Evolutionary conservation across 2,888 invertebrate genomes (phyloP).

Genomic region (Cylloceria caligata): DNA sequence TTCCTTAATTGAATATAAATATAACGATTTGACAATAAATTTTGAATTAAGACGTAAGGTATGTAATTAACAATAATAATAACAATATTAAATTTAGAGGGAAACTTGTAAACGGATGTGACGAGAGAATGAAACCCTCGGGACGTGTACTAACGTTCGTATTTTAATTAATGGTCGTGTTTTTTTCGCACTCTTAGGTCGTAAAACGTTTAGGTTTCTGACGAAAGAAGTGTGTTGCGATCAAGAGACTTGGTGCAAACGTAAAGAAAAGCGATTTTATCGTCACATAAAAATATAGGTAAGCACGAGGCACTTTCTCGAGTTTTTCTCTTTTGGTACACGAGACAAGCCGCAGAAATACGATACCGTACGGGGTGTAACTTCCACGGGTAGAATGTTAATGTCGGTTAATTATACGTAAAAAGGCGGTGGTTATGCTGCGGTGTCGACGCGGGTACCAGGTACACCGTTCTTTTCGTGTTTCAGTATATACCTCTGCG

Average conservation of each 20-base stretch:
- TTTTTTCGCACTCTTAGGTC: slow-evolving; percentile 35
- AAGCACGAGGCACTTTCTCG: slow-evolving; percentile 2
- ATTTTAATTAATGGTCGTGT: slow-evolving; percentile 56
- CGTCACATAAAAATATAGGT: slow-evolving; percentile 63
- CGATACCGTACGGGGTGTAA: slow-evolving; percentile 71
- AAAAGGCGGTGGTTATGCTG: slow-evolving; percentile 63
- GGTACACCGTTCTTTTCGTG: slow-evolving; percentile 6
- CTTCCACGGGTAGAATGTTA: slow-evolving; percentile 75
- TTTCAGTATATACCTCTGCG: slow-evolving; percentile 8
- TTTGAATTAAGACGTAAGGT: background rate
- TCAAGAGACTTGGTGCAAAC: slow-evolving; percentile 45
- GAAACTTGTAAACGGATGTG: background rate
- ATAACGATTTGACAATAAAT: background rate
- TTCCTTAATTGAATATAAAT: background rate
- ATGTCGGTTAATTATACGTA: slow-evolving; percentile 80
- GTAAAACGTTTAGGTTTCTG: slow-evolving; percentile 52
- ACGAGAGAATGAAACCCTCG: background rate
- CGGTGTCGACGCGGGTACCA: slow-evolving; percentile 11
- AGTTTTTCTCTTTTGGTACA: slow-evolving; percentile 37
- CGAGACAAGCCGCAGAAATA: slow-evolving; percentile 70
- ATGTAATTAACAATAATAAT: background rate
- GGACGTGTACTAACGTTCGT: slow-evolving; percentile 17
- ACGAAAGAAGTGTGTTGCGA: slow-evolving; percentile 52
- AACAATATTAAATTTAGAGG: background rate
- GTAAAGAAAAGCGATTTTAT: slow-evolving; percentile 68